Conservation (phyloP, 2,888 invertebrate genomes). For the Zaprionus bogoriensis region DNA sequence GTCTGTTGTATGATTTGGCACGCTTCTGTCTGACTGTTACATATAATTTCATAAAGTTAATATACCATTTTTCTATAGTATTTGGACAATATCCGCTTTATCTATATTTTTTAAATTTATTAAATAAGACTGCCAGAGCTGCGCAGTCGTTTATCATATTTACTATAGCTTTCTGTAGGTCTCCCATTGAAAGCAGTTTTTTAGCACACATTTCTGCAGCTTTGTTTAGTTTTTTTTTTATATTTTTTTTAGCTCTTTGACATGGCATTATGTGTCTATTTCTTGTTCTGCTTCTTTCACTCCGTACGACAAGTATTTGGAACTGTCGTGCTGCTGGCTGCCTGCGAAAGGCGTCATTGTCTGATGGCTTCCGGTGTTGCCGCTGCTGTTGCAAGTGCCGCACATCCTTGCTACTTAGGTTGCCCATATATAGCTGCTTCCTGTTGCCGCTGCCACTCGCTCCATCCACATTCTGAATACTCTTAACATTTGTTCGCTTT, state of each 20-base stretch:
- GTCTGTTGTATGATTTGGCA: too few species aligned
- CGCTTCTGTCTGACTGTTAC: too few species aligned
- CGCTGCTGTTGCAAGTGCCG: conserved; percentile 42
- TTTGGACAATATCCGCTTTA: too few species aligned
- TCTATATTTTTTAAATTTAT: too few species aligned
- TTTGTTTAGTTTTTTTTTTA: too few species aligned
- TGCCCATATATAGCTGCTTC: conserved; percentile 52
- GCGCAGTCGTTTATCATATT: conserved; percentile 1
- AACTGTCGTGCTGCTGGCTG: conserved; percentile 26
- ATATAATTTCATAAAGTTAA: too few species aligned
- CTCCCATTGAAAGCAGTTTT: neutral
- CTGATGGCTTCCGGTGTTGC: conserved; percentile 68
- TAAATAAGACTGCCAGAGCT: too few species aligned
- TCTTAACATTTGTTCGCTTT: conserved; percentile 53
- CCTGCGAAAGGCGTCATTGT: conserved; percentile 58
- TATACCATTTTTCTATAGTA: too few species aligned
- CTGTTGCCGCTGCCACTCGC: conserved; percentile 51
- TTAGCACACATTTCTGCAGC: too few species aligned
- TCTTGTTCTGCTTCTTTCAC: neutral
- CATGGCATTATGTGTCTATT: neutral
- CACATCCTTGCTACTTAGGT: conserved; percentile 63
- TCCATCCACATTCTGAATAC: conserved; percentile 39
- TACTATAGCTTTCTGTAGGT: neutral
- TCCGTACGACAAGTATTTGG: conserved; percentile 13
- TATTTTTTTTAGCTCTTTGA: conserved; percentile 15